These are phyloP conservation scores for Onychorhynchus coronatus DNA, from an alignment of 2,113 vertebrate species.

Conservation along the genomic window DNA sequence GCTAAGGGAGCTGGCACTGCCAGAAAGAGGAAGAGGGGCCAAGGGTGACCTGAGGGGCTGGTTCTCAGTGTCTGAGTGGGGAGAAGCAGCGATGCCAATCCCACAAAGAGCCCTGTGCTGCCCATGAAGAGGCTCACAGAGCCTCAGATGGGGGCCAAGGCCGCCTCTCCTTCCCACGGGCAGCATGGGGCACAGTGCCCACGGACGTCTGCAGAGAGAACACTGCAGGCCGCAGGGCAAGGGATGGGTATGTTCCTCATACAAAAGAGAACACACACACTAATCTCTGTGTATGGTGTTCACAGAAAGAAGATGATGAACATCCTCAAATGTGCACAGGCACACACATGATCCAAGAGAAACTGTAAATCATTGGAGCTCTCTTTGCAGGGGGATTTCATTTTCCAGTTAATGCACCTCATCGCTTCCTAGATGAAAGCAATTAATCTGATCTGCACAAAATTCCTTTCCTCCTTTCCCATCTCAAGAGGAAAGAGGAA, in stretches of 20 bases:
- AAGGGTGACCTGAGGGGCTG: accelerated
- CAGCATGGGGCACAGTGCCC: neutral
- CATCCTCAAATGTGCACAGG: neutral
- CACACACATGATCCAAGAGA: neutral
- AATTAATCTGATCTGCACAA: neutral
- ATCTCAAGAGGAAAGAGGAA: neutral
- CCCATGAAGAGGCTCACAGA: neutral
- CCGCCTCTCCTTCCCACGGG: neutral
- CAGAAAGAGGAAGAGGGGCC: neutral
- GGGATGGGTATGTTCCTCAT: neutral
- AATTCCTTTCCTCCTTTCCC: neutral
- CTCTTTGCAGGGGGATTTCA: neutral
- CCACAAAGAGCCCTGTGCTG: accelerated
- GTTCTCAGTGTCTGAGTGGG: neutral
- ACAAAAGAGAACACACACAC: neutral
- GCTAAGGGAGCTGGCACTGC: neutral
- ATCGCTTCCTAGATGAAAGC: neutral
- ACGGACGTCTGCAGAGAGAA: neutral
- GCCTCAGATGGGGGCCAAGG: neutral
- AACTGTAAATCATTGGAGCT: neutral
- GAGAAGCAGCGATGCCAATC: accelerated
- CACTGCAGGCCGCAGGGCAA: neutral
- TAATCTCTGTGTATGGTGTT: accelerated
- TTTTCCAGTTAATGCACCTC: neutral
- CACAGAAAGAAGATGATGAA: accelerated